Conservation (phyloP, 2,888 invertebrate species). For the Lepidochrysops patricia region DNA sequence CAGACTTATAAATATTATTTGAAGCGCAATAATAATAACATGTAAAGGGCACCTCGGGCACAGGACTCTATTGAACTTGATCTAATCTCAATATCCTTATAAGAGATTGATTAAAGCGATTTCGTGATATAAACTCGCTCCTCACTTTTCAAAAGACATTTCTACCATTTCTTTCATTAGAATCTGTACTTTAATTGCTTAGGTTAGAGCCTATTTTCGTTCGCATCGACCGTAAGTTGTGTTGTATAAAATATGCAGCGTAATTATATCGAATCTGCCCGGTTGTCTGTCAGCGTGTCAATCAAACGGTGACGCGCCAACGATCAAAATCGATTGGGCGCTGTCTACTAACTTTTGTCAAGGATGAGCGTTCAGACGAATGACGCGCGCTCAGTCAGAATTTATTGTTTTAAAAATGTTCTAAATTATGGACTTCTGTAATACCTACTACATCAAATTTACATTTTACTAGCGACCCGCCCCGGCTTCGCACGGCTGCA, state of each 20-base stretch:
- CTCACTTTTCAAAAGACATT: conserved; percentile 14
- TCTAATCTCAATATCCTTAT: conserved; percentile 20
- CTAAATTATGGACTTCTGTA: no score
- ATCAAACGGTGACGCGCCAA: conserved; percentile 37
- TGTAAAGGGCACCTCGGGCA: conserved; percentile 7
- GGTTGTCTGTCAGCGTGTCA: conserved; percentile 61
- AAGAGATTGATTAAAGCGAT: conserved; percentile 24
- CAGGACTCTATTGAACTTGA: conserved; percentile 1
- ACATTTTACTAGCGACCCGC: no score
- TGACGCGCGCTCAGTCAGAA: not conserved
- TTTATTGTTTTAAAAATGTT: no score
- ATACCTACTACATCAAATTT: no score
- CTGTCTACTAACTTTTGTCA: conserved; percentile 11
- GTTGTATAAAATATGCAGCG: conserved; percentile 61
- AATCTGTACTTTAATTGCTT: not conserved
- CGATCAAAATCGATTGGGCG: conserved; percentile 32
- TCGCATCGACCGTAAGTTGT: conserved; percentile 15
- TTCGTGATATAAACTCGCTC: conserved; percentile 24
- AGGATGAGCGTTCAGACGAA: not conserved
- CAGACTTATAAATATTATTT: no score
- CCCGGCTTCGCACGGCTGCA: no score
- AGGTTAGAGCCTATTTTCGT: conserved; percentile 10
- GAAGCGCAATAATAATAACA: not conserved
- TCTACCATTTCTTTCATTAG: not conserved
- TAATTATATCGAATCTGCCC: conserved; percentile 67